phyloP scores from a whole-genome alignment of 2,113 vertebrate species.

The Scolopax mira region DNA sequence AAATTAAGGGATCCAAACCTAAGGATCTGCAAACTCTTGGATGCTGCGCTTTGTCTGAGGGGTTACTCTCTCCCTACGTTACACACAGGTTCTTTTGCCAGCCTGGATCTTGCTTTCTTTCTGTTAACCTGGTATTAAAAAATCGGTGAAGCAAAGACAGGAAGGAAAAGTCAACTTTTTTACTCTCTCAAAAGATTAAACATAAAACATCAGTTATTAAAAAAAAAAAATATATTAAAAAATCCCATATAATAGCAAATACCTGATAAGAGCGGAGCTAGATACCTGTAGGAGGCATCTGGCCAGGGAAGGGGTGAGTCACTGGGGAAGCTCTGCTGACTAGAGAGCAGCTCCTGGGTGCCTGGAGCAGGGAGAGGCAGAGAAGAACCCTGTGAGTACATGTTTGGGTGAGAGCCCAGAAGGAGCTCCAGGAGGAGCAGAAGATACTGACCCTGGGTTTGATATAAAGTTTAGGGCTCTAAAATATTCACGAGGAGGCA shows the following conservation, averaged over 20 bases:
- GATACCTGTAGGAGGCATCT: conserved; percentile 29
- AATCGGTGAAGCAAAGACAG: background rate
- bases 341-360: conserved; percentile 24
- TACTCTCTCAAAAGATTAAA: background rate
- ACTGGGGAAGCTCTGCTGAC: conserved; percentile 37
- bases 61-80: background rate
- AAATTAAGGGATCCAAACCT: conserved; percentile 10
- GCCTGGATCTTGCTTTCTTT: background rate
- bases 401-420: background rate
- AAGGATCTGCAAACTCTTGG: background rate
- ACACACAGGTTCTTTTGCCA: background rate
- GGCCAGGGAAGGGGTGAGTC: conserved; percentile 7
- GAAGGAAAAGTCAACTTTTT: background rate
- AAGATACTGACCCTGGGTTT: background rate
- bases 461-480: background rate
- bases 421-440: background rate
- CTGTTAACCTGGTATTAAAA: background rate
- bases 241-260: background rate
- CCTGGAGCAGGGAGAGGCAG: conserved; percentile 45
- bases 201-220: background rate
- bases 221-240: background rate
- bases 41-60: background rate
- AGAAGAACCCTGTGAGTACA: conserved; percentile 8
- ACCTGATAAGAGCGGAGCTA: conserved; percentile 49
- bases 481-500: background rate